Conservation (phyloP, 2,888 invertebrate genomes). For the Stenodema calcarata region DNA sequence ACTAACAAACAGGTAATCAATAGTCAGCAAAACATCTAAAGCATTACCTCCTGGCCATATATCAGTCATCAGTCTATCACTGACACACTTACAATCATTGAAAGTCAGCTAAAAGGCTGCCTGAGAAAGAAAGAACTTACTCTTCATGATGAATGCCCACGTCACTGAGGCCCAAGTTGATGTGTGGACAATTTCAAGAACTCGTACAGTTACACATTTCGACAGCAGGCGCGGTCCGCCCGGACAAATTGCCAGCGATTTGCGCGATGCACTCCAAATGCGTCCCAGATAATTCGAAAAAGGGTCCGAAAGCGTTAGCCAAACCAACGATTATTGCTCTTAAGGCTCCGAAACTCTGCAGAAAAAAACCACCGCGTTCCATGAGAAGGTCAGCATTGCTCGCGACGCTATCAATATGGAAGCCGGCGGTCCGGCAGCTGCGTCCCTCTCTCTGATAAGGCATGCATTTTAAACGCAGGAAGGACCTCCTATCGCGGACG, state of each 20-base stretch:
- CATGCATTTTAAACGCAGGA: neutral
- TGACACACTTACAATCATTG: too few species aligned
- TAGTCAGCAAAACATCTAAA: too few species aligned
- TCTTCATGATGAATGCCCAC: neutral
- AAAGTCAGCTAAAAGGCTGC: too few species aligned
- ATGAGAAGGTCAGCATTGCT: neutral
- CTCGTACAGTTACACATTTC: neutral
- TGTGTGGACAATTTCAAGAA: neutral
- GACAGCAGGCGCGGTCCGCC: neutral
- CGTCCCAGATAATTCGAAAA: neutral
- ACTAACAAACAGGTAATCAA: too few species aligned
- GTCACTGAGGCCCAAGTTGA: neutral
- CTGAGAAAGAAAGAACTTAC: neutral
- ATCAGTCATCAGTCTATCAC: too few species aligned
- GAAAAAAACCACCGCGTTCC: neutral
- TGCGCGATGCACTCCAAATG: neutral
- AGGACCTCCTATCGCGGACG: neutral
- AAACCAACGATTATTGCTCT: neutral
- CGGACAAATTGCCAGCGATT: neutral
- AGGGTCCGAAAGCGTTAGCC: neutral
- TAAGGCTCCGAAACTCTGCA: neutral
- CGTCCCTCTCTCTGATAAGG: neutral
- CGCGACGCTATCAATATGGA: neutral
- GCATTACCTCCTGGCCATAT: too few species aligned
- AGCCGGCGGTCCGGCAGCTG: neutral